phyloP scores from a whole-genome alignment of 2,797 vertebrate species.

The Glyptemys insculpta region DNA sequence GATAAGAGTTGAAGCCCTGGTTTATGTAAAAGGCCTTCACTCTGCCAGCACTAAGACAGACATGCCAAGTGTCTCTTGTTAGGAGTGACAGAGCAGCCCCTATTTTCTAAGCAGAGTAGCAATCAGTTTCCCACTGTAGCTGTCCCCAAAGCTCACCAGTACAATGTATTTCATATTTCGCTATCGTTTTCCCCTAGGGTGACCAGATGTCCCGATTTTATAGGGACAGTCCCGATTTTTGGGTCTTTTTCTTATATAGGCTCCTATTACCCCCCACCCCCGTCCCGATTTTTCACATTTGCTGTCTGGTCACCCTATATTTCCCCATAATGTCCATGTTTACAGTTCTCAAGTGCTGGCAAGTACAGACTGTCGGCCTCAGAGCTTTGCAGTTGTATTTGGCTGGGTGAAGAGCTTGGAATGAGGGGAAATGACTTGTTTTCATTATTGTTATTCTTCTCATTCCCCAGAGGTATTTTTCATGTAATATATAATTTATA shows the following conservation, averaged over 20 bases:
- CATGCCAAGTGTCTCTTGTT: background rate
- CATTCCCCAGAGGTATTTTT: background rate
- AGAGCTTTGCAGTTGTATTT: background rate
- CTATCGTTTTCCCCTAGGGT: background rate
- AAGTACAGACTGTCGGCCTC: background rate
- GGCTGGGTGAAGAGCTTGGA: background rate
- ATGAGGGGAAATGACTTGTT: background rate
- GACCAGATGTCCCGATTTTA: no score
- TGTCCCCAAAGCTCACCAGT: background rate
- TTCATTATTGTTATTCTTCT: slow-evolving; percentile 17
- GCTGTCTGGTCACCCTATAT: no score
- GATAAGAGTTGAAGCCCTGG: background rate
- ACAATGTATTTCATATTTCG: background rate
- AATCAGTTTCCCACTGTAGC: background rate
- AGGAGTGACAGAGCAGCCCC: background rate
- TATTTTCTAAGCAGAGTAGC: background rate
- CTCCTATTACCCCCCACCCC: no score
- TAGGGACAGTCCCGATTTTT: no score
- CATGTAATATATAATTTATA: background rate
- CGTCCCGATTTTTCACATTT: no score
- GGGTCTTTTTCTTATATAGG: no score
- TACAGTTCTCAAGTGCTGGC: background rate
- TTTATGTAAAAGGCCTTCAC: background rate
- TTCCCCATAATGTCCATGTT: background rate
- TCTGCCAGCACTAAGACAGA: background rate